Evolutionary conservation across 2,888 invertebrate species (phyloP).

Genomic region (Xanthorhoe designata): DNA sequence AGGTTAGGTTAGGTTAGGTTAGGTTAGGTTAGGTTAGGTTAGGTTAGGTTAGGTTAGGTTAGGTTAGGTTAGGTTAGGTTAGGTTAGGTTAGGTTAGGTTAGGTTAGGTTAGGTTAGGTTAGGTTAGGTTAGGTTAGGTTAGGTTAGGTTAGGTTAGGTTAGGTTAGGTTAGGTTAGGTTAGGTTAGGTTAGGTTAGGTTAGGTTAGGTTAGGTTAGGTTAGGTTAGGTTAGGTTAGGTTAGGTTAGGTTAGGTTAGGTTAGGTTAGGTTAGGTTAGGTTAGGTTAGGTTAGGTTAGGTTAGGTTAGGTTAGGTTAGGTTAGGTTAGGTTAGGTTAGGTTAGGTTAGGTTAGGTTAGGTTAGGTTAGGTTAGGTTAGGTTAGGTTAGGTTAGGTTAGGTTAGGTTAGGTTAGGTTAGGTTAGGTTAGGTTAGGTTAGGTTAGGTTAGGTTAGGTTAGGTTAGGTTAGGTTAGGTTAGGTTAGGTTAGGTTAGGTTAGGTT

Average conservation of each 20-base stretch:
- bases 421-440: constrained; percentile 45
- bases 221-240: too few relatives aligned
- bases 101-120: too few relatives aligned
- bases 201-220: constrained; percentile 35
- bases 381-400: constrained; percentile 45
- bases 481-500: constrained; percentile 46
- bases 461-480: constrained; percentile 46
- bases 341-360: constrained; percentile 29
- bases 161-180: too few relatives aligned
- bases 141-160: too few relatives aligned
- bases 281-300: constrained; percentile 44
- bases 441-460: constrained; percentile 46
- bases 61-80: too few relatives aligned
- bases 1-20: too few relatives aligned
- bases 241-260: too few relatives aligned
- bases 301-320: constrained; percentile 35
- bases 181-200: constrained; percentile 35
- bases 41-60: too few relatives aligned
- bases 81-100: too few relatives aligned
- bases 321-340: constrained; percentile 39
- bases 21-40: too few relatives aligned
- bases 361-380: constrained; percentile 35
- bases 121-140: too few relatives aligned
- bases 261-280: too few relatives aligned
- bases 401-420: constrained; percentile 46